Base-by-base conservation (phyloP, 1,140 invertebrate genomes). In the Microplitis demolitor region DNA sequence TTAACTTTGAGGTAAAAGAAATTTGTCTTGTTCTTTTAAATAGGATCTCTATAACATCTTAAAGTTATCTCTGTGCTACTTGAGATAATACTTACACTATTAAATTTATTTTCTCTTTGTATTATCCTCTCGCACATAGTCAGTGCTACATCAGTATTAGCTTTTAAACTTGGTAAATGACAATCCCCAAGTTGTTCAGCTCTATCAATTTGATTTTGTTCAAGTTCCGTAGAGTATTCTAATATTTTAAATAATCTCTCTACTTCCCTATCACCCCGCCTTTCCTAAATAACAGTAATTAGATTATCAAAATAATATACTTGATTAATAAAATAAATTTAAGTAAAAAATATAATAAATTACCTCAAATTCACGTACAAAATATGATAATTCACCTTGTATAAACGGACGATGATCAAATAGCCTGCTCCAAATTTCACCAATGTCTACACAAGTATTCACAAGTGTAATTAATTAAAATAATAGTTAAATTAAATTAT, bases 381-480 rank as follows among this genome's bases (percentile, higher is more conserved):
- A 93, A 87, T 90, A 92, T 77, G 92, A 92, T 73, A 96, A 92
- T 90, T 96, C 95, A 69, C 94, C 93, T 86, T 91, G 92, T 60
- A 96, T 82, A 85, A 95, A 95, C 24, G 93, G 93, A 70, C 92
- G 90, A 81, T 96, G 94, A 84, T 96, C 93, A 88, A 96, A 95
- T 72, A 96, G 87, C 83, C 94, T 89, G 76, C 89, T 90, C 91
- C 94, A 95, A 85, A 95, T 91, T 86, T 94, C 93, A 71, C 91
- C 91, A 78, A 92, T 90, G 89, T 95, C 95, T 96, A 72, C 56
- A 73, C 71, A 76, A 76, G 67, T 62, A 56, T 67, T 74, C 62
- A 35, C 63, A 50, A 68, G 51, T 63, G 37, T 16, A 67, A 54
- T 64, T 56, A 66, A 35, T 58, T 37, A 16, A 70, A 62, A 45